Conservation (phyloP, 53 echinoderm and acorn worm genomes). For the Temnopleurus reevesii region DNA sequence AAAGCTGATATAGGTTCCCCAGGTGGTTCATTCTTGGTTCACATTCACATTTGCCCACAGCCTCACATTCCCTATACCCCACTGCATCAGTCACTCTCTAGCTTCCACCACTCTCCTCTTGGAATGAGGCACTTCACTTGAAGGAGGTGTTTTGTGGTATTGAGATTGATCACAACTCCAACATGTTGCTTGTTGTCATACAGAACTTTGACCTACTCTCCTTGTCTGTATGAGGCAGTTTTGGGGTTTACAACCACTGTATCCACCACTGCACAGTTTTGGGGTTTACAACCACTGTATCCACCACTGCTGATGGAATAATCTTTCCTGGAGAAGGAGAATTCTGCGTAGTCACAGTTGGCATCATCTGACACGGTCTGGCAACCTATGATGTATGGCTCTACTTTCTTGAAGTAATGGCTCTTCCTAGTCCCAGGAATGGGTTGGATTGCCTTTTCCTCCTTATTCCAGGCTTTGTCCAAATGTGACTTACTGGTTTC, state of each 20-base stretch:
- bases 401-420: neutral
- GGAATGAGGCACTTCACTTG: slow-evolving; percentile 68
- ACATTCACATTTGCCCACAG: neutral
- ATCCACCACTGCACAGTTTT: too few relatives aligned
- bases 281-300: too few relatives aligned
- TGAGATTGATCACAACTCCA: slow-evolving; percentile 52
- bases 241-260: slow-evolving; percentile 19
- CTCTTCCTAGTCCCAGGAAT: neutral
- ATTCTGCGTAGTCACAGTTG: slow-evolving; percentile 54
- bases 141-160: slow-evolving; percentile 57
- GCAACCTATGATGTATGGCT: neutral
- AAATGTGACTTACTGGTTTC: neutral
- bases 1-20: slow-evolving; percentile 36
- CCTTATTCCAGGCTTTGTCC: neutral
- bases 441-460: neutral
- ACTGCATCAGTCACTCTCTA: slow-evolving; percentile 45
- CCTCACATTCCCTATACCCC: neutral
- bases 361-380: slow-evolving; percentile 58
- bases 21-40: slow-evolving; percentile 20
- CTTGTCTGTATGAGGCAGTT: slow-evolving; percentile 50
- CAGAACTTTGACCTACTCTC: slow-evolving; percentile 60
- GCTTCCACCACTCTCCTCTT: slow-evolving; percentile 59
- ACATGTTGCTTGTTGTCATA: slow-evolving; percentile 61
- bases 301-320: slow-evolving; percentile 40
- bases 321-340: slow-evolving; percentile 53